Conservation (phyloP, 2,888 invertebrate species). For the Drosophila fulvimacula region DNA sequence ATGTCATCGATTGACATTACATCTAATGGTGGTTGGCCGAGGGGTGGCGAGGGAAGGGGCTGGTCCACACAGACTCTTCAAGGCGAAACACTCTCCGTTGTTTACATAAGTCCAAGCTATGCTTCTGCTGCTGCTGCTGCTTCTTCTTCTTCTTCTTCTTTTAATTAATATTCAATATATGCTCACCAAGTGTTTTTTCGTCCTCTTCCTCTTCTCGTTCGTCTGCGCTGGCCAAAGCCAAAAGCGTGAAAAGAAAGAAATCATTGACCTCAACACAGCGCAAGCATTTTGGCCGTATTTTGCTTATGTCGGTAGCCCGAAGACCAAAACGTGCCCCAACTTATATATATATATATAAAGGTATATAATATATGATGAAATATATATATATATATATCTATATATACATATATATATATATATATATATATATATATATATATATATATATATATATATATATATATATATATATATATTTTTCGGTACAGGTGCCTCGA, state of each 20-base stretch:
- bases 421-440: conserved; percentile 6
- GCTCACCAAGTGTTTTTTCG: conserved; percentile 38
- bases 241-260: conserved; percentile 73
- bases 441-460: background rate
- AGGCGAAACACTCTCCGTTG: conserved; percentile 44
- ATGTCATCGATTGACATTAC: conserved; percentile 69
- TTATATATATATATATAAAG: conserved; percentile 7
- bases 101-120: conserved; percentile 63
- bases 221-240: conserved; percentile 32
- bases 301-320: conserved; percentile 58
- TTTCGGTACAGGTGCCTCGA: conserved; percentile 31
- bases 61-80: conserved; percentile 44
- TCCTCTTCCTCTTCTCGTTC: background rate
- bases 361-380: background rate
- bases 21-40: background rate
- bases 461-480: conserved; percentile 7
- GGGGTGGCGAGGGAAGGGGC: background rate
- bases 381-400: background rate
- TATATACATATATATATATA: no score
- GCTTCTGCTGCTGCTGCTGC: conserved; percentile 13
- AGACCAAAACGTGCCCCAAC: conserved; percentile 44
- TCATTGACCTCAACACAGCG: conserved; percentile 72
- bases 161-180: conserved; percentile 72
- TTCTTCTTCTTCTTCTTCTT: conserved; percentile 13
- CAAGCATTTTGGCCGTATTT: conserved; percentile 69